A percentile compares a stretch with the other conserved stretches of the same genome.
These are phyloP conservation scores for Paramisgurnus dabryanus DNA, from an alignment of 2,113 vertebrate species.

Conservation along the genomic window DNA sequence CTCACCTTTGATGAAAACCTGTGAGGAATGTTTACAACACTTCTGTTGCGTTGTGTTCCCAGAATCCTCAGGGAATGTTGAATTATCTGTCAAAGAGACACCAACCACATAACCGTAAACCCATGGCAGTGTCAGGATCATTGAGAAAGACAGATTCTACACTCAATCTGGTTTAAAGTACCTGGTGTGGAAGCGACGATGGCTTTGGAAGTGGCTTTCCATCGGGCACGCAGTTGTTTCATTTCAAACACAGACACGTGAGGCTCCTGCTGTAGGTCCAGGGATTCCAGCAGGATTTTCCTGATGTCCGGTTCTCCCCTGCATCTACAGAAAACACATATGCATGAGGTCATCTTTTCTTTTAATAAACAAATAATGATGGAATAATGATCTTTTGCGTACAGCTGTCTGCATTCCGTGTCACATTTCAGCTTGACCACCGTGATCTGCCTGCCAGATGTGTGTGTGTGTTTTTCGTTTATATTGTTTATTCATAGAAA, in stretches of 20 bases:
- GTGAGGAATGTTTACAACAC: slow-evolving; percentile 64
- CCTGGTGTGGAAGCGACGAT: not conserved
- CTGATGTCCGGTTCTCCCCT: slow-evolving; percentile 57
- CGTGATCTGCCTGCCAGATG: too few relatives aligned
- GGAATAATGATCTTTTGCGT: too few relatives aligned
- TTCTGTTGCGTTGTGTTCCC: not conserved
- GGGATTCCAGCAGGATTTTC: slow-evolving; percentile 61
- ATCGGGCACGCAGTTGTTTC: slow-evolving; percentile 59
- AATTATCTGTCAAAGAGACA: slow-evolving; percentile 46
- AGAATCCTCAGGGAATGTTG: not conserved
- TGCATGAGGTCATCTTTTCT: not conserved
- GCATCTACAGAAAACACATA: slow-evolving; percentile 60
- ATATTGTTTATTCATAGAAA: too few relatives aligned
- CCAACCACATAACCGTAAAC: not conserved
- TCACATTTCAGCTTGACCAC: too few relatives aligned
- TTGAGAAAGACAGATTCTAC: not conserved
- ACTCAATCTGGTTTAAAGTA: not conserved
- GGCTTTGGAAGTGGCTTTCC: slow-evolving; percentile 53
- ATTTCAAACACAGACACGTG: slow-evolving; percentile 53
- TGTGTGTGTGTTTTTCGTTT: too few relatives aligned
- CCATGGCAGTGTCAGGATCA: not conserved
- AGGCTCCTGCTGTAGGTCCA: slow-evolving; percentile 69
- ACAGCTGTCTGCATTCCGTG: too few relatives aligned
- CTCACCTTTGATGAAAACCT: slow-evolving; percentile 72
- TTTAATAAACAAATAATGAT: too few relatives aligned